Evolutionary conservation across 92 coral and sea anemone genomes (phyloP).

Genomic region (Chrysogorgia sp.): DNA sequence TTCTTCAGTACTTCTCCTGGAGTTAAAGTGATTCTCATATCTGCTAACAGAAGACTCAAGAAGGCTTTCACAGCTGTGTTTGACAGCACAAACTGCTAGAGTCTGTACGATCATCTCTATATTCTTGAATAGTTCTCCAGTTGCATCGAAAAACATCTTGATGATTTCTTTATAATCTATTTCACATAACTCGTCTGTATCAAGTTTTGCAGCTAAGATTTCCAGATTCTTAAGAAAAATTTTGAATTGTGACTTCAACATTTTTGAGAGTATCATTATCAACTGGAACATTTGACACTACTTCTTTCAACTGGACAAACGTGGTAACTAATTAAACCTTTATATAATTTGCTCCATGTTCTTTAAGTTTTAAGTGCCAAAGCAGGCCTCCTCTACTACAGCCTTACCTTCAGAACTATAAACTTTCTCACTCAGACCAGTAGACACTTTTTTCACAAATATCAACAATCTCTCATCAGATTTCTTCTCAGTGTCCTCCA

Average conservation of each 20-base stretch:
- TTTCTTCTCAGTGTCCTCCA: no score
- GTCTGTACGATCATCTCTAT: conserved; percentile 7
- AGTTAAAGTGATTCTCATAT: conserved; percentile 17
- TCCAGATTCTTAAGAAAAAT: neutral
- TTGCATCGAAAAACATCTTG: neutral
- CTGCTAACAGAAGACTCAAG: neutral
- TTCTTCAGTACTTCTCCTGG: neutral
- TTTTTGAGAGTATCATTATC: neutral
- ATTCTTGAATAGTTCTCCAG: neutral
- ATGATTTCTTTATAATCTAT: neutral
- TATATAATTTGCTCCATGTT: neutral
- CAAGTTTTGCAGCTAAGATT: neutral
- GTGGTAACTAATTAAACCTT: neutral
- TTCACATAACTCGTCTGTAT: neutral
- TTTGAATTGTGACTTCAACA: neutral
- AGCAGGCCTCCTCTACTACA: no score
- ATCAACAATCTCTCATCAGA: no score
- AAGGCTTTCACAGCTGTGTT: neutral
- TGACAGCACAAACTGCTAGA: neutral
- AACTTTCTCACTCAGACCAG: no score
- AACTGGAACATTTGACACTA: neutral
- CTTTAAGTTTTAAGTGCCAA: no score
- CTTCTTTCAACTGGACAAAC: neutral
- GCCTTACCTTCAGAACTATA: no score
- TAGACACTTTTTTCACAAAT: no score